A percentile compares a stretch with the other conserved stretches of the same genome.
Evolutionary conservation across 2,888 invertebrate genomes (phyloP).

Genomic region (Synanthedon myopaeformis): DNA sequence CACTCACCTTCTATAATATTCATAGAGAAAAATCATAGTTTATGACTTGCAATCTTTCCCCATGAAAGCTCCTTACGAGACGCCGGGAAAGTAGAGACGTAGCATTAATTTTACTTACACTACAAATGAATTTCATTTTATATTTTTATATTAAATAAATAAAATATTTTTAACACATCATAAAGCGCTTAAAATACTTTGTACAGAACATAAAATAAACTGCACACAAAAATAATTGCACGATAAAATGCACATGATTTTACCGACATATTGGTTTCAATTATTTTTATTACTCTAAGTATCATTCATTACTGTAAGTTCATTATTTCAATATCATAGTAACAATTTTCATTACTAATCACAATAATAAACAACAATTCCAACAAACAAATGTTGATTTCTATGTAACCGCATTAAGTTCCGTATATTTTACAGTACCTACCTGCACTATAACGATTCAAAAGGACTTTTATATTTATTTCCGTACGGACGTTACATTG

Average conservation of each 20-base stretch:
- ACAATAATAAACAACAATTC: no score
- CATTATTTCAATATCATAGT: no score
- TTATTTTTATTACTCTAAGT: no score
- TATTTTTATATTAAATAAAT: slow-evolving; percentile 30
- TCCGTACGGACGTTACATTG: background rate
- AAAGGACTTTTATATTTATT: background rate
- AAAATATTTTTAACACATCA: background rate
- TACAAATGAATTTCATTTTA: slow-evolving; percentile 42
- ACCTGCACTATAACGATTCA: no score
- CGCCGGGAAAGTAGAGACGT: slow-evolving; percentile 17
- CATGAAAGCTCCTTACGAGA: slow-evolving; percentile 46
- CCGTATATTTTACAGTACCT: no score
- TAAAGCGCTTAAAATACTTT: background rate
- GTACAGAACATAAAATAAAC: background rate
- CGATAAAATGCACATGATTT: no score
- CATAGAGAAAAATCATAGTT: slow-evolving; percentile 62
- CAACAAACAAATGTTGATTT: no score
- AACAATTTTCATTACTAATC: no score
- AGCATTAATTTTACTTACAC: slow-evolving; percentile 53
- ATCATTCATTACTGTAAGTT: no score
- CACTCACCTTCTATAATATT: slow-evolving; percentile 50
- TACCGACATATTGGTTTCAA: no score
- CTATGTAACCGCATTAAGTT: no score
- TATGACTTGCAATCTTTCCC: slow-evolving; percentile 50
- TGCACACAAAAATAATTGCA: no score